Base-by-base conservation (phyloP, 1,140 invertebrate species). In the Orius insidiosus region DNA sequence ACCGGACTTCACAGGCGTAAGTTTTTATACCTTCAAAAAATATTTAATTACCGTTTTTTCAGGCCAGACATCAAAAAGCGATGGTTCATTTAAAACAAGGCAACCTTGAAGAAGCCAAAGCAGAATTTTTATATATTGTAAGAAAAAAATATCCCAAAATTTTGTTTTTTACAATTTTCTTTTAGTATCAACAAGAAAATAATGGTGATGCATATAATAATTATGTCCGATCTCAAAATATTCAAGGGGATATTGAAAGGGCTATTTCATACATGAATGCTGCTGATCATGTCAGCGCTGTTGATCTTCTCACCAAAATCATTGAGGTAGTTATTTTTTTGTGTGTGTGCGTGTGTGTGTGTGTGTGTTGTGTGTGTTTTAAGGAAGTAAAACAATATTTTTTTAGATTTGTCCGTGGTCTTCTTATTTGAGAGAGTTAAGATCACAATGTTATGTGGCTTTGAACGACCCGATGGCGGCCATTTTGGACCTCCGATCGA, bases 11-110 rank as follows among this genome's bases (percentile, higher is more conserved):
- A 80, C 74, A 49, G 74, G 87, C 16, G 74, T 74, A 60, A 67
- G 66, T 62, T 49, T 33, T 33, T 33, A 33, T 7, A 33, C 32
- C n/a, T n/a, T 33, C 32, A 33, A 33, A 33, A 46, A 16, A 41
- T 35, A 2, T 49, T 13, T 1, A 24, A 32, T 5, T 40, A 30
- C 19, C 5, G 8, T 53, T 45, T 48, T 59, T 62, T 41, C 51
- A 76, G 67, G 94, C 93, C 0, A 68, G 85, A 46, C 61, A 88
- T 11, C 92, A 96, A 60, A 68, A 89, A 56, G 90, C 80, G 14
- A 78, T 78, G 58, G 76, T 96, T 36, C 74, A 89, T 57, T 66
- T 96, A 53, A 96, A 96, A 63, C 76, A 89, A 66, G 92, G 84
- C 1, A 71, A 83, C 52, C 75, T 93, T 48, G 72, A 79, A 40